These are phyloP conservation scores for Leptocoma aspasia DNA, from an alignment of 2,113 vertebrate species.

Conservation along the genomic window DNA sequence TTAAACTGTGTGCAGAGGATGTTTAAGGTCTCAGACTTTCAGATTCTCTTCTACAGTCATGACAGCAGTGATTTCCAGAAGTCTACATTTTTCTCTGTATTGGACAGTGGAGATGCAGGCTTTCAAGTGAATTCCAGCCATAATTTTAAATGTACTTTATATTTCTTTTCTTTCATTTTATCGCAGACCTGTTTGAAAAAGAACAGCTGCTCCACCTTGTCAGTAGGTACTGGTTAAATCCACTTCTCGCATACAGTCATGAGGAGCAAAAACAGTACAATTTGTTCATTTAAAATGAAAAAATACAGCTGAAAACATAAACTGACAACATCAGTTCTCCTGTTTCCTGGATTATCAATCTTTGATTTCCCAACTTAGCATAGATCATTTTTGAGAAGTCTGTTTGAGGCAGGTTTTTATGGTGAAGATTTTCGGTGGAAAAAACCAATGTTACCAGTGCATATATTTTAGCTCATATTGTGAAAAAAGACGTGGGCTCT, in stretches of 20 bases:
- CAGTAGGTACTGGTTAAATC: background rate
- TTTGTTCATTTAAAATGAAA: background rate
- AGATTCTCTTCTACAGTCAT: background rate
- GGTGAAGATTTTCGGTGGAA: background rate
- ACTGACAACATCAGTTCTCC: background rate
- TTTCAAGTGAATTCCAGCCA: background rate
- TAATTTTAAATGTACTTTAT: background rate
- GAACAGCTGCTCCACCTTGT: background rate
- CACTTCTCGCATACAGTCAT: background rate
- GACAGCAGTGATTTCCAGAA: background rate
- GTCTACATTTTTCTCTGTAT: background rate
- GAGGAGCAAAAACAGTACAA: background rate
- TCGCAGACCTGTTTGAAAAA: background rate
- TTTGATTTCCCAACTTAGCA: background rate
- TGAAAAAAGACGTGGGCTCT: background rate
- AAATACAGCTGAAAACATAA: background rate
- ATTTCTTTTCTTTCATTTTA: background rate
- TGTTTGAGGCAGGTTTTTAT: background rate
- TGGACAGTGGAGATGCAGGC: background rate
- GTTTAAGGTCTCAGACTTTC: background rate
- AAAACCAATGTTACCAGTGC: background rate
- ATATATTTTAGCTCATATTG: background rate
- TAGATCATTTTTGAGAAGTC: background rate
- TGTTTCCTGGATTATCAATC: background rate
- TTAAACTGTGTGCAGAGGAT: background rate